These are phyloP conservation scores for Cyprinodon variegatus DNA, from an alignment of 2,113 vertebrate species.

Conservation along the genomic window DNA sequence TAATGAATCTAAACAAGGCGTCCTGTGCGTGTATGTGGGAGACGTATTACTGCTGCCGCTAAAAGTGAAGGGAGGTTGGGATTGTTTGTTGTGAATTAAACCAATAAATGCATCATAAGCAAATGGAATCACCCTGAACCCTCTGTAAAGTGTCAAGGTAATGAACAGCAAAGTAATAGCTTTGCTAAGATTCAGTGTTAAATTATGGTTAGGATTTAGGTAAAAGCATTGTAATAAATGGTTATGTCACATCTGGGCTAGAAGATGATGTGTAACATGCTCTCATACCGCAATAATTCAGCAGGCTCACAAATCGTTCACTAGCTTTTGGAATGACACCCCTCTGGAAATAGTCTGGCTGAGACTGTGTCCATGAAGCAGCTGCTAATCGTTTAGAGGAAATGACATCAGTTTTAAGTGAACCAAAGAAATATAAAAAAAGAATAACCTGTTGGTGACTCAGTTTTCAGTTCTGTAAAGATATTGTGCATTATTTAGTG, in stretches of 20 bases:
- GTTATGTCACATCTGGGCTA: constrained; percentile 40
- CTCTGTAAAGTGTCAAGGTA: neutral
- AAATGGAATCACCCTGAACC: neutral
- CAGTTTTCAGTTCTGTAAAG: neutral
- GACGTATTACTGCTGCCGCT: constrained; percentile 12
- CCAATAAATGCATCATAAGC: neutral
- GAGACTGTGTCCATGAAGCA: neutral
- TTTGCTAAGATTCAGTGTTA: neutral
- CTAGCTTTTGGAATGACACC: constrained; percentile 41
- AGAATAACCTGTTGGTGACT: neutral
- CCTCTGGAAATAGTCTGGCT: constrained; percentile 27
- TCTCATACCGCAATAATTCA: constrained; percentile 51
- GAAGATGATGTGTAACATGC: constrained; percentile 69
- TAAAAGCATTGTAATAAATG: constrained; percentile 18
- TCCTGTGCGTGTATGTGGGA: constrained; percentile 34
- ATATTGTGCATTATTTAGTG: neutral
- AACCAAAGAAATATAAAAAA: neutral
- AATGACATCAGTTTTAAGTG: constrained; percentile 43
- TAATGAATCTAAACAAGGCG: constrained; percentile 74
- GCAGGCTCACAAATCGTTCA: constrained; percentile 66
- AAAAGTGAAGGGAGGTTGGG: constrained; percentile 9
- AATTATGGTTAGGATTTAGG: neutral
- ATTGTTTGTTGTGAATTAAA: constrained; percentile 17
- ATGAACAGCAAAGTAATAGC: neutral
- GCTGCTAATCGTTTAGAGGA: constrained; percentile 20